Conservation (phyloP, 2,797 vertebrate genomes). For the Ctenopoma multispine region DNA sequence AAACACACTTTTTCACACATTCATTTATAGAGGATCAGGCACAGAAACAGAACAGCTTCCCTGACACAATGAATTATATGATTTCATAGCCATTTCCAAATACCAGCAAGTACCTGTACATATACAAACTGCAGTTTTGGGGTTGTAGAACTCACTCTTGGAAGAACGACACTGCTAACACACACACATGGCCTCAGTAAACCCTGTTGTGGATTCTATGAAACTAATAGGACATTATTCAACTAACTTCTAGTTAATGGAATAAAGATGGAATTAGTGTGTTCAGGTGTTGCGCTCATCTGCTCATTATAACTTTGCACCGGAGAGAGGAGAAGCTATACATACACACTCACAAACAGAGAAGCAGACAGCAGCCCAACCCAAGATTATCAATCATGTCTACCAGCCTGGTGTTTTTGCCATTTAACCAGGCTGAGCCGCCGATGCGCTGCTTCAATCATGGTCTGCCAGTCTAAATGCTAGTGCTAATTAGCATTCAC, state of each 20-base stretch:
- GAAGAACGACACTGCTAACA: neutral
- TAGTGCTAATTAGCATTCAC: slow-evolving; percentile 86
- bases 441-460: slow-evolving; percentile 79
- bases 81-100: slow-evolving; percentile 10
- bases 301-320: slow-evolving; percentile 67
- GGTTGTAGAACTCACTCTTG: neutral
- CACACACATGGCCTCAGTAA: neutral
- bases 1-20: slow-evolving; percentile 21
- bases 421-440: slow-evolving; percentile 71
- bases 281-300: slow-evolving; percentile 76
- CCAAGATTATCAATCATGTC: slow-evolving; percentile 77
- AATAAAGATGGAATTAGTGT: slow-evolving; percentile 74
- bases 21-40: slow-evolving; percentile 22
- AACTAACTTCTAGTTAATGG: slow-evolving; percentile 65
- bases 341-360: slow-evolving; percentile 49
- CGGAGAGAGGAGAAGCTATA: slow-evolving; percentile 46
- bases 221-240: slow-evolving; percentile 68
- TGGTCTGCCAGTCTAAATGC: slow-evolving; percentile 82
- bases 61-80: slow-evolving; percentile 11
- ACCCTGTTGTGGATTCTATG: slow-evolving; percentile 40
- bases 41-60: slow-evolving; percentile 12
- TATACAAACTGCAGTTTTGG: neutral
- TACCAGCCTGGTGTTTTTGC: slow-evolving; percentile 69
- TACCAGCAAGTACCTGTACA: neutral
- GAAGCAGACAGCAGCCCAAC: slow-evolving; percentile 55